These are phyloP conservation scores for Halictus rubicundus DNA, from an alignment of 1,140 invertebrate species.

Conservation along the genomic window DNA sequence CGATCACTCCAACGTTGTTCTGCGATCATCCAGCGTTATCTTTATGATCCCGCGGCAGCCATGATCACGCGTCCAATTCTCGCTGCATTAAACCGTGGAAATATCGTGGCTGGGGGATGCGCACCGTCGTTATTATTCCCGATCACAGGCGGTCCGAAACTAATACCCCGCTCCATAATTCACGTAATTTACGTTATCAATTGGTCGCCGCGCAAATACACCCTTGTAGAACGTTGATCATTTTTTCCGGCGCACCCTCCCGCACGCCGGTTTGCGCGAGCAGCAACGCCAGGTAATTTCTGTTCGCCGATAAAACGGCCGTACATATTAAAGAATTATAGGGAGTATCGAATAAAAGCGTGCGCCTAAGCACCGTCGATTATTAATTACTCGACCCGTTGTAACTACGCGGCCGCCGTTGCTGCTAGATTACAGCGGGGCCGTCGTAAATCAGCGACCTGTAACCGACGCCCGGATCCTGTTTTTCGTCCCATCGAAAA, in stretches of 20 bases:
- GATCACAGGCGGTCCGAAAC: constrained; percentile 14
- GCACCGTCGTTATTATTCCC: constrained; percentile 27
- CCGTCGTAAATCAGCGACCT: constrained; percentile 34
- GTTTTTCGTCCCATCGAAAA: constrained; percentile 61
- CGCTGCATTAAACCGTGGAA: constrained; percentile 15
- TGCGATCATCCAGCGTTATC: constrained; percentile 1
- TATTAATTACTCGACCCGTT: constrained; percentile 58
- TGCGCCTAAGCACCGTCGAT: constrained; percentile 59
- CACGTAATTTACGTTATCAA: constrained; percentile 47
- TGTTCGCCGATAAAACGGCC: constrained; percentile 51
- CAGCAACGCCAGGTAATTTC: constrained; percentile 33
- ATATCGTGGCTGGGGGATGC: background rate
- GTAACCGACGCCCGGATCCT: constrained; percentile 26
- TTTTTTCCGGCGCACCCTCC: background rate
- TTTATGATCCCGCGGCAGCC: background rate
- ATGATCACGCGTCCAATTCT: too few relatives aligned
- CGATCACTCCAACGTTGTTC: too few relatives aligned
- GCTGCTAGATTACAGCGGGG: constrained; percentile 50
- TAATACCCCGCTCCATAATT: constrained; percentile 37
- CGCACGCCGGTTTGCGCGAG: background rate
- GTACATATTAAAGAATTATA: constrained; percentile 63
- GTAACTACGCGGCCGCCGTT: constrained; percentile 33
- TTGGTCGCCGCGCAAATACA: constrained; percentile 7
- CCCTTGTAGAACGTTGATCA: constrained; percentile 13
- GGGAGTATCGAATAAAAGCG: constrained; percentile 63